Conservation (phyloP, 2,113 vertebrate species). For the Motacilla alba region DNA sequence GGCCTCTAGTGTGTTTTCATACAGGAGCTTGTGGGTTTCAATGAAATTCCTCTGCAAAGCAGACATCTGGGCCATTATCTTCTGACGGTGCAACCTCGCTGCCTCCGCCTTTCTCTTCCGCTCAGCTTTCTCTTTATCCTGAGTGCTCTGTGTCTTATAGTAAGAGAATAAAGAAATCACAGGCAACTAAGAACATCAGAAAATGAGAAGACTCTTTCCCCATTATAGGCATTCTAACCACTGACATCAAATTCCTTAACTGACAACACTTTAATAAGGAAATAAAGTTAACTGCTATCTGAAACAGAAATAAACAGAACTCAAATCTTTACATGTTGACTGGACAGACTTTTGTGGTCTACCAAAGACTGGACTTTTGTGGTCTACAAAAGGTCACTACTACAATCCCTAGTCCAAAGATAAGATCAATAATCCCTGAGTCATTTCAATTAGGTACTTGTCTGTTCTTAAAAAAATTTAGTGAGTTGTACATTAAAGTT, state of each 20-base stretch:
- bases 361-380: background rate
- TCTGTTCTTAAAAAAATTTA: background rate
- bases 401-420: background rate
- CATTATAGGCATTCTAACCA: background rate
- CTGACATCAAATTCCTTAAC: background rate
- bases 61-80: conserved; percentile 99
- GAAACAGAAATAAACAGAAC: background rate
- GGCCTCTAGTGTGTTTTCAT: conserved; percentile 87
- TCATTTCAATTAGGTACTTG: background rate
- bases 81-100: conserved; percentile 93
- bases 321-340: background rate
- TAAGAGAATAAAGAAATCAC: background rate
- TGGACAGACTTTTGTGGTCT: background rate
- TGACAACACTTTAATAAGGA: background rate
- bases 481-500: background rate
- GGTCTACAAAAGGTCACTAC: background rate
- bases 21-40: conserved; percentile 93
- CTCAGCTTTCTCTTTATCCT: conserved; percentile 95
- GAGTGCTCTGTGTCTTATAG: conserved; percentile 75
- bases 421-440: background rate
- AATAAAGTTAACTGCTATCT: background rate
- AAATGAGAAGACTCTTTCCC: background rate
- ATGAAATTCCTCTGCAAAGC: conserved; percentile 98
- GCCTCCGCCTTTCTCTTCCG: conserved; percentile 95
- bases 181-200: background rate